phyloP scores from a whole-genome alignment of 2,113 vertebrate genomes.

The Aplodontia rufa region DNA sequence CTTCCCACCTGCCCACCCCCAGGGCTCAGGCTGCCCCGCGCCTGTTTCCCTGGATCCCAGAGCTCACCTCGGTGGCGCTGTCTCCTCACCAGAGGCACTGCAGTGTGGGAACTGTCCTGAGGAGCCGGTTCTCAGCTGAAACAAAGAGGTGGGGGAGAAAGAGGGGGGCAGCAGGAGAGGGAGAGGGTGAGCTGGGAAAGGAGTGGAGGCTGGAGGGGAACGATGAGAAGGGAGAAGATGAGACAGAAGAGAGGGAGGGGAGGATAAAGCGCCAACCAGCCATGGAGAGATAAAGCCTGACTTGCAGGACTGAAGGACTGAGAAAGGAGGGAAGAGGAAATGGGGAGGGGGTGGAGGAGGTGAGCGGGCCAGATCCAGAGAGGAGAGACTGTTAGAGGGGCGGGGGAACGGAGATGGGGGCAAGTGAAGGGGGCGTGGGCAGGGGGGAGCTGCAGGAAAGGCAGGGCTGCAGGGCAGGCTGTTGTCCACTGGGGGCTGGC shows the following conservation, averaged over 20 bases:
- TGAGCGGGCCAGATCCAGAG: not conserved
- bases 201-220: constrained; percentile 67
- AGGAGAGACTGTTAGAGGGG: not conserved
- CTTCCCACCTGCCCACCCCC: constrained; percentile 35
- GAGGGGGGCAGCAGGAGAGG: constrained; percentile 69
- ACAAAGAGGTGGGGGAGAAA: constrained; percentile 80
- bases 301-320: no score
- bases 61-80: constrained; percentile 74
- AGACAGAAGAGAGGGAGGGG: constrained; percentile 5
- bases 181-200: constrained; percentile 67
- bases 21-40: not conserved
- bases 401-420: not conserved
- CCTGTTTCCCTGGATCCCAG: constrained; percentile 34
- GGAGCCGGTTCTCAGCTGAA: constrained; percentile 79
- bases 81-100: constrained; percentile 77
- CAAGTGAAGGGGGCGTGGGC: constrained; percentile 24
- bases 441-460: not conserved
- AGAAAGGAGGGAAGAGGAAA: no score
- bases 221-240: constrained; percentile 40
- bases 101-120: constrained; percentile 81
- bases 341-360: not conserved
- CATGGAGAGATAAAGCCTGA: not conserved
- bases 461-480: not conserved
- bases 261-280: not conserved
- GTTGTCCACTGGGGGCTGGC: not conserved